Evolutionary conservation across 1,140 invertebrate species (phyloP).

Genomic region (Drosophila rufa): DNA sequence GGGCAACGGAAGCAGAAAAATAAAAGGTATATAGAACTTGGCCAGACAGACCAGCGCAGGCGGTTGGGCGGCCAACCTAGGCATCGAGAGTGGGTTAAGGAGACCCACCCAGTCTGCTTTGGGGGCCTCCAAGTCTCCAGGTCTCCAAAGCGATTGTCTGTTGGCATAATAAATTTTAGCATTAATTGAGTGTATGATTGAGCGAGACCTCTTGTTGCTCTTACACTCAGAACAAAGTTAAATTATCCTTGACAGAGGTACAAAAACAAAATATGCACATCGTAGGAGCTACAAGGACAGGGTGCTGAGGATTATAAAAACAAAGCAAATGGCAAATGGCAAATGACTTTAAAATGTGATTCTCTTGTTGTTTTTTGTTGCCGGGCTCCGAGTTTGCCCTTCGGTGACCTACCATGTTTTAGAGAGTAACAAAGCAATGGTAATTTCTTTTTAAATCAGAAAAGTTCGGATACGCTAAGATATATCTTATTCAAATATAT

Average conservation of each 20-base stretch:
- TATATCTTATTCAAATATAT: too few relatives aligned
- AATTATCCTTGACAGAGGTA: background rate
- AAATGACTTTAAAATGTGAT: too few relatives aligned
- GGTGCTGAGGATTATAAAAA: background rate
- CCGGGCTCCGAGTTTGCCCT: too few relatives aligned
- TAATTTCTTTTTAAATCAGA: too few relatives aligned
- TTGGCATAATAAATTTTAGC: constrained; percentile 50
- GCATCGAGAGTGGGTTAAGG: constrained; percentile 14
- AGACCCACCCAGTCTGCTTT: constrained; percentile 21
- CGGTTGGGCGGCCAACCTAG: background rate
- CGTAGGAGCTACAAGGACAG: background rate
- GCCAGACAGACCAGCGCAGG: constrained; percentile 17
- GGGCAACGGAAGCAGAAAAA: constrained; percentile 9
- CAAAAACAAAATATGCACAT: background rate
- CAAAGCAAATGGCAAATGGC: too few relatives aligned
- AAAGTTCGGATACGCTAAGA: too few relatives aligned
- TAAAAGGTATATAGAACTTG: constrained; percentile 22
- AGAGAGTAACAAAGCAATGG: too few relatives aligned
- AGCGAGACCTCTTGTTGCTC: constrained; percentile 22
- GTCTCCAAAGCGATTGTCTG: constrained; percentile 28
- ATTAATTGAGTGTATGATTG: constrained; percentile 56
- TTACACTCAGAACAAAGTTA: constrained; percentile 1
- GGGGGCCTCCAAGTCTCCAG: constrained; percentile 12
- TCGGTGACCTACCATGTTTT: too few relatives aligned
- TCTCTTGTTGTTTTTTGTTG: too few relatives aligned